phyloP scores from a whole-genome alignment of 2,113 vertebrate genomes.

The Cnemophilus loriae region DNA sequence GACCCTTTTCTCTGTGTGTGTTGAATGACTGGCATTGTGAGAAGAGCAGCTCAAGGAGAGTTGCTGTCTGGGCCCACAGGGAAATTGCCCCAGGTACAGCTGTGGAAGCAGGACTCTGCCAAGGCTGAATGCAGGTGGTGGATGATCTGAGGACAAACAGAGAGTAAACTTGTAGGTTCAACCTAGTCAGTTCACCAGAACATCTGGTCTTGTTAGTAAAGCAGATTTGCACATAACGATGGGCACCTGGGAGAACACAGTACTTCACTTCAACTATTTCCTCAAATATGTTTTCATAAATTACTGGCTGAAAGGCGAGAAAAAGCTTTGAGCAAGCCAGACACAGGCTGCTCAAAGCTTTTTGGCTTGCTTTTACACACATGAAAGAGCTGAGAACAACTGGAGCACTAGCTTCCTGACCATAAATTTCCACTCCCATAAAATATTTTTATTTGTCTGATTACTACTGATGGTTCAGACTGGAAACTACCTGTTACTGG shows the following conservation, averaged over 20 bases:
- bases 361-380: neutral
- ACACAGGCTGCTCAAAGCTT: neutral
- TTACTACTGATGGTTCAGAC: neutral
- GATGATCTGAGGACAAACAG: neutral
- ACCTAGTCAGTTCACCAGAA: neutral
- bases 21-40: neutral
- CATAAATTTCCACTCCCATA: neutral
- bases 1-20: accelerated
- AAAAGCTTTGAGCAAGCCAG: neutral
- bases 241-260: neutral
- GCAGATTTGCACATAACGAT: neutral
- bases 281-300: neutral
- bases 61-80: neutral
- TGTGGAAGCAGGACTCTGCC: neutral
- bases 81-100: neutral
- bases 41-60: neutral
- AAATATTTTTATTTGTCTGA: neutral
- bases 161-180: neutral
- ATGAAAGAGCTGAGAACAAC: neutral
- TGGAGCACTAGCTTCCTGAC: neutral
- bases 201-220: neutral
- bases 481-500: neutral
- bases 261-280: neutral
- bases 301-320: neutral
- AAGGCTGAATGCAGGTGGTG: neutral